A percentile compares a stretch with the other conserved stretches of the same genome.
Evolutionary conservation across 2,113 vertebrate species (phyloP).

Genomic region (Colinus virginianus): DNA sequence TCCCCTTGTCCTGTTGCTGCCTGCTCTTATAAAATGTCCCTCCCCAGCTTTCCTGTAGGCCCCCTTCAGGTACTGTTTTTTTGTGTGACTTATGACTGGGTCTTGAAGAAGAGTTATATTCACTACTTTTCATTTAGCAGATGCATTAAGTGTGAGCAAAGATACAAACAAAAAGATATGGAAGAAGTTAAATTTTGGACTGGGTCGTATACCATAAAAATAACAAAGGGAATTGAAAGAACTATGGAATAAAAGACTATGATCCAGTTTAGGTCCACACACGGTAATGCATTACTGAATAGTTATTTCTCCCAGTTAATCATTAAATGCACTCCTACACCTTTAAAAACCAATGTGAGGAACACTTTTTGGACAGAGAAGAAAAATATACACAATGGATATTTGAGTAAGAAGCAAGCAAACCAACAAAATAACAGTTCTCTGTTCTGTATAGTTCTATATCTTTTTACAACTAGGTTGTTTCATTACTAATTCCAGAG

Average conservation of each 20-base stretch:
- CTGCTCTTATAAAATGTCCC: no score
- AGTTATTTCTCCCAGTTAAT: constrained; percentile 53
- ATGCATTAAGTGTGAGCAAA: neutral
- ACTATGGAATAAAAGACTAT: constrained; percentile 44
- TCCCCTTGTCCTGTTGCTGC: no score
- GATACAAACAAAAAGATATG: neutral
- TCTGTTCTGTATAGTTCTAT: constrained; percentile 22
- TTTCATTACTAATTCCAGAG: constrained; percentile 51
- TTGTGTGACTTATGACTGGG: neutral
- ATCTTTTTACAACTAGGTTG: constrained; percentile 45
- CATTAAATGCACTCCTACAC: constrained; percentile 32
- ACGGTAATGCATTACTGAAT: constrained; percentile 50
- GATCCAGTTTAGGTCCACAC: constrained; percentile 32
- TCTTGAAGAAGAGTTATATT: neutral
- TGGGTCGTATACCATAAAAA: neutral
- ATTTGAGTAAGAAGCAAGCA: neutral
- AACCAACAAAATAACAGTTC: constrained; percentile 41
- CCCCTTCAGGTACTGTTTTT: no score
- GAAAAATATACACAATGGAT: constrained; percentile 37
- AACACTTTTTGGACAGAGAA: constrained; percentile 33
- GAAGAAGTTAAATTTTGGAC: constrained; percentile 12
- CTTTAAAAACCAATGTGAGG: constrained; percentile 39
- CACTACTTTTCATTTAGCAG: constrained; percentile 1
- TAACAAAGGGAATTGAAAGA: constrained; percentile 45
- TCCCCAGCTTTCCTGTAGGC: no score